These are phyloP conservation scores for Acanthosepion esculentum DNA, from an alignment of 2,888 invertebrate species.

Conservation along the genomic window DNA sequence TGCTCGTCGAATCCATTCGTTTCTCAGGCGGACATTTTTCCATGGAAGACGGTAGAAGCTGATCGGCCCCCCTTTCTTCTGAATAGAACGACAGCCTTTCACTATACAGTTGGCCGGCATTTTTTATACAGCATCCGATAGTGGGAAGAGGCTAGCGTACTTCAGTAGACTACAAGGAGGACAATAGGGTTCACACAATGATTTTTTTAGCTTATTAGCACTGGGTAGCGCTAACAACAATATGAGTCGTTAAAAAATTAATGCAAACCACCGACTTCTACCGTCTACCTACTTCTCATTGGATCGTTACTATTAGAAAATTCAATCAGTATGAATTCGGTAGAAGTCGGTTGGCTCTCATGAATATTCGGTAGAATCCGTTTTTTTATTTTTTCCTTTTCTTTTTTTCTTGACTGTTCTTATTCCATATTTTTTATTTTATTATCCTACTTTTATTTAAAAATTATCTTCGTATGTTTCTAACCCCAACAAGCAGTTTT, in stretches of 20 bases:
- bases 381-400: no score
- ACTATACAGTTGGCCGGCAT: conserved; percentile 46
- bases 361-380: conserved; percentile 33
- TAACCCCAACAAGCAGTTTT: neutral
- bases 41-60: conserved; percentile 46
- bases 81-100: conserved; percentile 46
- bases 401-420: neutral
- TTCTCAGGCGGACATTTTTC: conserved; percentile 45
- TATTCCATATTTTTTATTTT: neutral
- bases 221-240: conserved; percentile 33
- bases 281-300: conserved; percentile 45
- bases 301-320: conserved; percentile 35
- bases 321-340: neutral
- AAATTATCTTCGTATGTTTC: neutral
- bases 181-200: conserved; percentile 10
- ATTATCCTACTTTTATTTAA: neutral
- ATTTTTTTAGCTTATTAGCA: conserved; percentile 15
- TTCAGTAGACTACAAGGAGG: conserved; percentile 17
- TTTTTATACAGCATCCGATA: neutral
- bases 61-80: conserved; percentile 47
- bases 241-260: neutral
- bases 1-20: conserved; percentile 42
- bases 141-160: conserved; percentile 37
- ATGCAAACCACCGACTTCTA: conserved; percentile 46
- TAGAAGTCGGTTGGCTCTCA: neutral